These are phyloP conservation scores for Syrrhaptes paradoxus DNA, from an alignment of 2,113 vertebrate genomes.

Conservation along the genomic window DNA sequence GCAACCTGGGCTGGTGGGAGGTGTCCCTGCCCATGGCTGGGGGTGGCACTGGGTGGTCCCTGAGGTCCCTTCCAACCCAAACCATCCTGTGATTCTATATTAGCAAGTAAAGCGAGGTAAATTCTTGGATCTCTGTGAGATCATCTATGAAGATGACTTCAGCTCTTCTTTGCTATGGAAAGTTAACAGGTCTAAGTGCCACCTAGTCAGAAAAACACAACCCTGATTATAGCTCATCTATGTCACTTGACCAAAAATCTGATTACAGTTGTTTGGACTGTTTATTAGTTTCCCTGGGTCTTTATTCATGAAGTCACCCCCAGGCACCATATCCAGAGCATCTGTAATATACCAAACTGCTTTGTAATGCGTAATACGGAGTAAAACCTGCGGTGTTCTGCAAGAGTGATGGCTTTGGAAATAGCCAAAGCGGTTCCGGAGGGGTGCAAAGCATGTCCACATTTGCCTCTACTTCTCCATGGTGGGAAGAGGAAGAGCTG, in stretches of 20 bases:
- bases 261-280: neutral
- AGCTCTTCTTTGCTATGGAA: neutral
- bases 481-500: neutral
- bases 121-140: neutral
- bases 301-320: neutral
- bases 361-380: neutral
- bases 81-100: no score
- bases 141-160: neutral
- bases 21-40: no score
- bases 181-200: neutral
- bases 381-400: accelerated
- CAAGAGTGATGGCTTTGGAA: neutral
- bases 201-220: neutral
- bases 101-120: neutral
- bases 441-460: neutral
- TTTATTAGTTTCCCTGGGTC: neutral
- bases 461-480: neutral
- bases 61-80: no score
- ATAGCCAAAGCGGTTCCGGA: neutral
- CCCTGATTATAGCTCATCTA: neutral
- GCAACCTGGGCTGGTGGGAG: no score
- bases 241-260: neutral
- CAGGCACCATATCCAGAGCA: neutral
- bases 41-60: no score
- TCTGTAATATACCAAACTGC: neutral